These are phyloP conservation scores for Drosophila suboccidentalis DNA, from an alignment of 2,888 invertebrate species.

Conservation along the genomic window DNA sequence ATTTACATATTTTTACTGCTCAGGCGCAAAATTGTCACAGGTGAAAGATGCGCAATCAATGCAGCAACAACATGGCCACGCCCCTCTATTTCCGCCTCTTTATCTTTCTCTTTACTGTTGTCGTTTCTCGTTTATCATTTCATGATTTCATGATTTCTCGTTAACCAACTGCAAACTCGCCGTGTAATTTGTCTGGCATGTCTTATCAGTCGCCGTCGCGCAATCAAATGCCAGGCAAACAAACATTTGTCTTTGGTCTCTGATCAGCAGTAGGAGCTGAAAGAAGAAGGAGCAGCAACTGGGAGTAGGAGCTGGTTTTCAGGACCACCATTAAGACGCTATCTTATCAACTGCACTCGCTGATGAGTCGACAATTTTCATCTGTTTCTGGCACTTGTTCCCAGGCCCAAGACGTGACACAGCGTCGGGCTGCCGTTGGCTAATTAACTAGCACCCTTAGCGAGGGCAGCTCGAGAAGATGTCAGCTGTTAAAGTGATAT, in stretches of 20 bases:
- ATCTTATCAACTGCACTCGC: constrained; percentile 49
- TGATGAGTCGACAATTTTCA: constrained; percentile 62
- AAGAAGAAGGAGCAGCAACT: constrained; percentile 16
- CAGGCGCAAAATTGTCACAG: constrained; percentile 71
- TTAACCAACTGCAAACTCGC: constrained; percentile 41
- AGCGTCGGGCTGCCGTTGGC: constrained; percentile 23
- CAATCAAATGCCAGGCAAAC: constrained; percentile 60
- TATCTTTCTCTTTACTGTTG: constrained; percentile 8
- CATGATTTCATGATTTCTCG: constrained; percentile 36
- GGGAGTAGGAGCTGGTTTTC: constrained; percentile 14
- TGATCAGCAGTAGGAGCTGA: constrained; percentile 13
- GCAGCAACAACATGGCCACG: constrained; percentile 40
- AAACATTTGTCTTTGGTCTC: constrained; percentile 70
- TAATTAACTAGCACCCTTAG: constrained; percentile 40
- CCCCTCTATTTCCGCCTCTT: constrained; percentile 44
- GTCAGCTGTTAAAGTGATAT: too few relatives aligned
- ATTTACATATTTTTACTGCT: constrained; percentile 73
- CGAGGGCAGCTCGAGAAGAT: constrained; percentile 37
- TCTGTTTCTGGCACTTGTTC: constrained; percentile 63
- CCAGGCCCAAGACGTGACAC: constrained; percentile 37
- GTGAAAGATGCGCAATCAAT: constrained; percentile 72
- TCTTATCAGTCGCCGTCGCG: constrained; percentile 42
- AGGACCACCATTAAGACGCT: constrained; percentile 61
- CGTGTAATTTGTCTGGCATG: constrained; percentile 37
- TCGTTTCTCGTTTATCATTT: constrained; percentile 46